Base-by-base conservation (phyloP, 2,888 invertebrate species). In the Lithodes maja region DNA sequence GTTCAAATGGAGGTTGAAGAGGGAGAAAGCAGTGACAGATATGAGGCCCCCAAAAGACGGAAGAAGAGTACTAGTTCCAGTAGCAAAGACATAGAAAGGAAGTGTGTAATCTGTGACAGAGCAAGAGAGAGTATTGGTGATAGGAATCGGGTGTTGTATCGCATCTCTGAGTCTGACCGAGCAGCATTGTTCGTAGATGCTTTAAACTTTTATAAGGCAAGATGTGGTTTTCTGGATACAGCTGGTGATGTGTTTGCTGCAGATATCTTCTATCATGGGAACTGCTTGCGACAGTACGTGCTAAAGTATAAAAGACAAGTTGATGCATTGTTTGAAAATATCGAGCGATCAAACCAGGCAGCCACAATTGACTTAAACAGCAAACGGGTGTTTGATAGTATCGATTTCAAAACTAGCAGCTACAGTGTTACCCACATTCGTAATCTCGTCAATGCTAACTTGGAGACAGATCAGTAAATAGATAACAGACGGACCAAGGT, bases 201-300 rank as follows among this genome's bases (percentile, higher is more conserved):
- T 33, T 33, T 33, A 33, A 33, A 33, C 33, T 33, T 33, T 33
- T 33, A 33, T 33, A 33, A 33, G 33, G 33, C 33, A 33, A 33
- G 33, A 33, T 33, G 33, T 33, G 33, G 0, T 74, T 74, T n/a
- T 74, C n/a, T 74, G 74, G 9, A 15, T 74, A 15, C 9, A 74
- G 74, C 74, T 74, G 74, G 74, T 74, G 74, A 74, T 74, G 74
- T 74, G 74, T 74, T 74, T 74, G 74, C 74, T 74, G 74, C 74
- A 74, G 74, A 74, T 74, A n/a, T 74, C 74, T 74, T 74, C 74
- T 74, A 74, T 1, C 74, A 74, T 74, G 74, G 74, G 74, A 74
- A 74, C 5, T 74, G 74, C n/a, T 74, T 74, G n/a, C 74, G 74
- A 74, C 74, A 74, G n/a, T 74, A 74, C 74, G 7, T 74, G 15